These are phyloP conservation scores for Noctua janthina DNA, from an alignment of 2,888 invertebrate genomes.

Conservation along the genomic window DNA sequence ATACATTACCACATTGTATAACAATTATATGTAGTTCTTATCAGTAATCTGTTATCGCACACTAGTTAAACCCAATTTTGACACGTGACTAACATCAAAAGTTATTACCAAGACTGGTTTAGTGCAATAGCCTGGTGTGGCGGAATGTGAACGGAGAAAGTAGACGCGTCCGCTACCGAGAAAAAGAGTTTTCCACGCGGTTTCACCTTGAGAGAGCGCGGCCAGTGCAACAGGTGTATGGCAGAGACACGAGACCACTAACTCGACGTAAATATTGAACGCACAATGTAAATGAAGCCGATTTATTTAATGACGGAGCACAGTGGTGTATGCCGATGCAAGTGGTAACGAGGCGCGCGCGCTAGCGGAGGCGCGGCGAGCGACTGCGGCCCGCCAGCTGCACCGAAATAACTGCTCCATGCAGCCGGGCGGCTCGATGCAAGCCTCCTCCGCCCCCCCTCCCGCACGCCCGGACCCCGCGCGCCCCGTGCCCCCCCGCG, in stretches of 20 bases:
- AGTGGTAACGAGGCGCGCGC: slow-evolving; percentile 79
- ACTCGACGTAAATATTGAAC: slow-evolving; percentile 55
- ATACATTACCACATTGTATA: slow-evolving; percentile 70
- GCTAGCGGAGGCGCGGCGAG: slow-evolving; percentile 83
- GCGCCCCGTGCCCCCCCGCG: slow-evolving; percentile 49
- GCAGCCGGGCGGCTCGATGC: slow-evolving; percentile 89
- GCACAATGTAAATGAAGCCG: slow-evolving; percentile 63
- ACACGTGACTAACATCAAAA: slow-evolving; percentile 77
- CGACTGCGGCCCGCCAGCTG: slow-evolving; percentile 85
- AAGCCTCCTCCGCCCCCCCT: slow-evolving; percentile 73
- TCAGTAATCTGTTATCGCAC: slow-evolving; percentile 73
- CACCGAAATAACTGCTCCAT: slow-evolving; percentile 90
- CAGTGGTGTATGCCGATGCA: slow-evolving; percentile 75
- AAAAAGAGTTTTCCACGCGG: slow-evolving; percentile 88
- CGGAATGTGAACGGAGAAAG: slow-evolving; percentile 89
- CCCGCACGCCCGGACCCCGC: slow-evolving; percentile 38
- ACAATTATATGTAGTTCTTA: slow-evolving; percentile 67
- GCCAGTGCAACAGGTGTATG: slow-evolving; percentile 81
- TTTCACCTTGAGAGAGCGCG: slow-evolving; percentile 87
- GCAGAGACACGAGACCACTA: slow-evolving; percentile 65
- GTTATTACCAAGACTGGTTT: slow-evolving; percentile 77
- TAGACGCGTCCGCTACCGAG: slow-evolving; percentile 86
- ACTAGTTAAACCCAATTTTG: slow-evolving; percentile 73
- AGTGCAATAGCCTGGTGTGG: slow-evolving; percentile 75
- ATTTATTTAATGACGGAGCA: slow-evolving; percentile 70